Evolutionary conservation across 2,113 vertebrate species (phyloP), one percentile per base, ranked within the genome.

Genomic region (Channa argus): DNA sequence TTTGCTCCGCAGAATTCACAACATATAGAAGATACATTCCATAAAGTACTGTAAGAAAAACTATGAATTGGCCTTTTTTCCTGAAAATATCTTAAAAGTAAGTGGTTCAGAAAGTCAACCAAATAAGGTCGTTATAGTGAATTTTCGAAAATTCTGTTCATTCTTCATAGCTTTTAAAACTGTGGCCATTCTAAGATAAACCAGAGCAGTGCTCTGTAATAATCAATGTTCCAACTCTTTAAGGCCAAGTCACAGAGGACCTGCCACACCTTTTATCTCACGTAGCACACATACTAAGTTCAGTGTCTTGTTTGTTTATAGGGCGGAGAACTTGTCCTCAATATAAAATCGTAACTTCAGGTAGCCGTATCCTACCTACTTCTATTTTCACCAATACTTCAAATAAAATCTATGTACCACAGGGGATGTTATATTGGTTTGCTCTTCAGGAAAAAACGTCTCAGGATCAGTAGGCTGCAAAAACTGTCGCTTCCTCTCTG

Each of bases 371-470:
- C 44, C 68, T 85, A 75, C 62, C 68, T 67, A 13, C 54, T 66
- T 71, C 74, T 83, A 50, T 86, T 78, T 81, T 2, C 62, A 49
- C 63, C 62, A 33, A 64, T 43, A 44, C 71, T 85, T 89, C 87
- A 89, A 82, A 88, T 67, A 79, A 68, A 54, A 46, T 5, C 12
- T 13, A 10, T 24, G 39, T 70, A 73, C 84, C 88, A 86, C 76
- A 59, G 75, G 84, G 82, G 65, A 50, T 47, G 64, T 44, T 69
- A 64, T 64, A 69, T 77, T 67, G 44, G 70, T 84, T 90, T 76
- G 75, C 76, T 83, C 77, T 85, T 72, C 69, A 77, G 66, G 74
- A 80, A 64, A 66, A 58, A 24, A 24, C 24, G 53, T 64, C 5
- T 68, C 46, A 4, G 54, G 68, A 49, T 73, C 77, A 62, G 72